Evolutionary conservation across 2,888 invertebrate genomes (phyloP).

Genomic region (Scelioninae gen. 1): DNA sequence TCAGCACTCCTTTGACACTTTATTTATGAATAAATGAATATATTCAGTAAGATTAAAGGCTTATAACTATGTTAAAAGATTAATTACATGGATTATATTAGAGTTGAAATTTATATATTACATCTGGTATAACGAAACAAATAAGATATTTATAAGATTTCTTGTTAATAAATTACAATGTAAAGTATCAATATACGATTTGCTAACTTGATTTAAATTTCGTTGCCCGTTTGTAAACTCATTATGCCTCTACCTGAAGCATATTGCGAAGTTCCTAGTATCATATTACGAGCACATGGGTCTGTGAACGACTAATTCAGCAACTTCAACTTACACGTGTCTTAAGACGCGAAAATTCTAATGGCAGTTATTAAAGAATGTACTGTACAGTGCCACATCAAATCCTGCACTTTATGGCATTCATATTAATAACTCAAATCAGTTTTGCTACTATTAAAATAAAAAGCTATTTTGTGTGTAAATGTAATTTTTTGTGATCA

Average conservation of each 20-base stretch:
- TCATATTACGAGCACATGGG: conserved; percentile 27
- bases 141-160: background rate
- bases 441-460: background rate
- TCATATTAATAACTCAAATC: conserved; percentile 2
- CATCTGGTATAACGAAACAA: too few relatives aligned
- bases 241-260: conserved; percentile 32
- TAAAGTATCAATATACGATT: background rate
- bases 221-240: conserved; percentile 41
- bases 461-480: too few relatives aligned
- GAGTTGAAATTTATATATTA: too few relatives aligned
- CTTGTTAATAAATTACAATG: background rate
- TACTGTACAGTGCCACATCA: conserved; percentile 11
- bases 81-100: too few relatives aligned
- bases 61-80: too few relatives aligned
- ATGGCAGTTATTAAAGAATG: conserved; percentile 31
- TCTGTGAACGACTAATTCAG: conserved; percentile 42
- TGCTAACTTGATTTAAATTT: conserved; percentile 18
- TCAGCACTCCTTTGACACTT: too few relatives aligned
- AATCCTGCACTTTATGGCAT: conserved; percentile 6
- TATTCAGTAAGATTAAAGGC: too few relatives aligned
- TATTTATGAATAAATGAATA: too few relatives aligned
- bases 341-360: conserved; percentile 19
- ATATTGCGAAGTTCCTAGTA: conserved; percentile 26
- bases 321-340: conserved; percentile 15
- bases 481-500: too few relatives aligned